Conservation (phyloP, 1,140 invertebrate genomes). For the Vanessa atalanta region DNA sequence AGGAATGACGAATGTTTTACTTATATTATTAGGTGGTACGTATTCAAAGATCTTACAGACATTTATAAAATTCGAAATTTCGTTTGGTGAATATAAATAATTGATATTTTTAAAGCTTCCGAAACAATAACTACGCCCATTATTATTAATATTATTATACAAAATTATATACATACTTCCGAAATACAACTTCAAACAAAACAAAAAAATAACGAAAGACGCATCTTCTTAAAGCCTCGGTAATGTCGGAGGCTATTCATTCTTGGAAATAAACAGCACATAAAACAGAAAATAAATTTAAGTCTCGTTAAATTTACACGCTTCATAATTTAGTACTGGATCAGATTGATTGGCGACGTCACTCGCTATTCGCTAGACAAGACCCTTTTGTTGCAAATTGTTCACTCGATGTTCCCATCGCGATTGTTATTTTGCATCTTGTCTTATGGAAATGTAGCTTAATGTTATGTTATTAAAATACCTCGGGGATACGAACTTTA, state of each 20-base stretch:
- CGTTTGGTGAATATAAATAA: too few relatives aligned
- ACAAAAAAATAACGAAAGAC: neutral
- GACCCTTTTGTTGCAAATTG: conserved; percentile 31
- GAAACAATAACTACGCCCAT: too few relatives aligned
- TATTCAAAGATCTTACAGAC: too few relatives aligned
- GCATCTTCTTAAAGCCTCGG: neutral
- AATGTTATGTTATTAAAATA: conserved; percentile 25
- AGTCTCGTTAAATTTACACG: conserved; percentile 60
- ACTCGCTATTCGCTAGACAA: conserved; percentile 25
- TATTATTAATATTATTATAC: too few relatives aligned
- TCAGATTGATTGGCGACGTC: conserved; percentile 48
- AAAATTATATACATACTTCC: neutral
- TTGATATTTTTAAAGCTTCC: too few relatives aligned
- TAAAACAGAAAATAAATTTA: conserved; percentile 26
- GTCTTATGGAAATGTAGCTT: neutral
- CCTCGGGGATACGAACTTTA: conserved; percentile 10
- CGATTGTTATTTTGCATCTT: conserved; percentile 13
- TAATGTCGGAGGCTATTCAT: neutral
- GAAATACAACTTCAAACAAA: too few relatives aligned
- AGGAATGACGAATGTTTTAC: too few relatives aligned
- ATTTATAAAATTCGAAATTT: too few relatives aligned
- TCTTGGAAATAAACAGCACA: neutral
- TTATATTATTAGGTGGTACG: too few relatives aligned
- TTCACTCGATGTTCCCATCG: conserved; percentile 8
- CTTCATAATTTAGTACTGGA: conserved; percentile 48